Evolutionary conservation across 2,888 invertebrate genomes (phyloP), one percentile per base, ranked within the genome.

Genomic region (Tanypteryx hageni): DNA sequence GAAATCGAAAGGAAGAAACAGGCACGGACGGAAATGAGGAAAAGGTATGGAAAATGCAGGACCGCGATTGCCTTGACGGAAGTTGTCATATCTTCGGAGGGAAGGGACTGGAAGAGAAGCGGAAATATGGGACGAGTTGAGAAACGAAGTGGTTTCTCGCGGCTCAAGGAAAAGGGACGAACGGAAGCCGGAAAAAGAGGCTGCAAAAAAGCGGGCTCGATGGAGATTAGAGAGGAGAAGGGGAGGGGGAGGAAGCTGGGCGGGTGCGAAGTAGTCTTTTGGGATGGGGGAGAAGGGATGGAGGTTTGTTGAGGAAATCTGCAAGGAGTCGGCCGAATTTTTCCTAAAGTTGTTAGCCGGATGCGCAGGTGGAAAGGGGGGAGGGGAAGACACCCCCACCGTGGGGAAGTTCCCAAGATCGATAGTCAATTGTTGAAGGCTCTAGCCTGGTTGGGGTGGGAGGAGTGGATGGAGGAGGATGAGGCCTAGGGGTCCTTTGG

Each of bases 391-490:
- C n/a, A 7, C 31, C 31, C 9, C 64, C 83, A 27, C 83, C 61
- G 89, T 31, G 31, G 61, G 18, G 89, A 68, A 44, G 7, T 83
- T 18, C 64, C 58, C 8, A 18, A 64, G 68, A 64, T 89, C 89
- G 89, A 89, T 89, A 89, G 89, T 89, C 64, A 89, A 64, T 89
- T 89, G 31, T 64, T 64, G 89, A 89, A 89, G 64, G 64, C 31
- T 18, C 58, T 61, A 16, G 58, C 16, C 27, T 31, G 61, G 61
- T 18, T 27, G 22, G 82, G 4, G 27, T 61, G 22, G 86, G 31
- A 11, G 61, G 58, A 61, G 44, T 1, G 44, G 44, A 5, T 3
- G 44, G 44, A 44, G 44, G 44, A 44, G 44, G 44, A 44, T 1
- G 44, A 44, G 44, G 44, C 44, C 44, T 44, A 59, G 59, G 16